A percentile compares a stretch with the other conserved stretches of the same genome.
Evolutionary conservation across 2,113 vertebrate species (phyloP).

Genomic region (Tautogolabrus adspersus): DNA sequence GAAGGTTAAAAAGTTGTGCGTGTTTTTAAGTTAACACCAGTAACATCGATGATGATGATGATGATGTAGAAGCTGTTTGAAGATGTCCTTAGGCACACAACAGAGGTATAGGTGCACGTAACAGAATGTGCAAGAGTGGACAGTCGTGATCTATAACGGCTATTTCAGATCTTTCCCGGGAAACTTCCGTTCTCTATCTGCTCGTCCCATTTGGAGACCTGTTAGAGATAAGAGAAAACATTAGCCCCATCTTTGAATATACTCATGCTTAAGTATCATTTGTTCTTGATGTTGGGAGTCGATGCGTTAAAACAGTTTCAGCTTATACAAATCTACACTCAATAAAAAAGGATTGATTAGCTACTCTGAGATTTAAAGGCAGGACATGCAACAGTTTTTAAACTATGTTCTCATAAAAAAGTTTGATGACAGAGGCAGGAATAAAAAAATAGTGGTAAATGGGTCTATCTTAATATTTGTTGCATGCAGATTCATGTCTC

Average conservation of each 20-base stretch:
- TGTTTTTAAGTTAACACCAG: constrained; percentile 50
- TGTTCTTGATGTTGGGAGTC: not conserved
- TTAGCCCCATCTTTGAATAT: not conserved
- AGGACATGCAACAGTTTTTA: not conserved
- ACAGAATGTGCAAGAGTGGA: constrained; percentile 41
- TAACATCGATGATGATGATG: constrained; percentile 14
- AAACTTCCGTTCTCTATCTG: constrained; percentile 82
- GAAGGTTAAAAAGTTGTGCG: constrained; percentile 57
- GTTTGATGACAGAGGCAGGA: too few species aligned
- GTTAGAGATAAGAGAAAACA: constrained; percentile 33
- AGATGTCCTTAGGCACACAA: constrained; percentile 54
- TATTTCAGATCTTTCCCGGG: constrained; percentile 81
- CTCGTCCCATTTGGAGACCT: constrained; percentile 83
- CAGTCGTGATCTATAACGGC: not conserved
- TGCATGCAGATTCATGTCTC: too few species aligned
- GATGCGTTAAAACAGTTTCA: not conserved
- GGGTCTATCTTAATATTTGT: too few species aligned
- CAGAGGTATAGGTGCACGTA: constrained; percentile 23
- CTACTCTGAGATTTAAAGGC: not conserved
- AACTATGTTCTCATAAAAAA: too few species aligned
- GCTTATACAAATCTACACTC: too few species aligned
- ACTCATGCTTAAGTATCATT: not conserved
- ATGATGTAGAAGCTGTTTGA: constrained; percentile 5
- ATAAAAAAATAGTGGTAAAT: too few species aligned
- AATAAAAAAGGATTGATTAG: not conserved